Percentiles rank a stretch among this genome's conserved stretches.
phyloP scores from a whole-genome alignment of 2,888 invertebrate genomes.

The Drosophila stalkeri region DNA sequence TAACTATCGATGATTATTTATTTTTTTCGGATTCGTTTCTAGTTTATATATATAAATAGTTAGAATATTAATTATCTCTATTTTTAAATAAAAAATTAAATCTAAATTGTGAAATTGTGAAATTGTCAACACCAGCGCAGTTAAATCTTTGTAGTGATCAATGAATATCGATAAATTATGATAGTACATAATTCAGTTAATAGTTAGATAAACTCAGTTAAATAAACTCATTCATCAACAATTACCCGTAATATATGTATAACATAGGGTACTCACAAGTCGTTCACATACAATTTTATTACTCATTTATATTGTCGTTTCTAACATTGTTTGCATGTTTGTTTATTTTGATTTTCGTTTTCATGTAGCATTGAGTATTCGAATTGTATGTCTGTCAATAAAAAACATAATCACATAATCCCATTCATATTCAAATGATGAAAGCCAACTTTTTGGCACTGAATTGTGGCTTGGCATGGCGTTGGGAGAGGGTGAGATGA shows the following conservation, averaged over 20 bases:
- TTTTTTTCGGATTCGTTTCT: no score
- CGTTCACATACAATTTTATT: accelerated
- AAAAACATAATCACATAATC: constrained; percentile 42
- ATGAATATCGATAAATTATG: no score
- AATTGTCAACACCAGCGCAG: no score
- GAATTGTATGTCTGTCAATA: constrained; percentile 52
- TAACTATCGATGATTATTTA: constrained; percentile 1
- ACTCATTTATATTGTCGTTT: constrained; percentile 28
- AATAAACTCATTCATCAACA: no score
- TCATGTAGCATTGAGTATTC: constrained; percentile 50
- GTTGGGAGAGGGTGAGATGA: neutral
- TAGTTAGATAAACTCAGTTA: no score
- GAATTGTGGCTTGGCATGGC: constrained; percentile 27
- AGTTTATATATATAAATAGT: no score
- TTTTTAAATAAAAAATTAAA: no score
- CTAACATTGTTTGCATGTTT: constrained; percentile 34
- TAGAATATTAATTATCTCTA: no score
- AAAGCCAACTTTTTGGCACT: constrained; percentile 40
- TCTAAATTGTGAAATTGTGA: no score
- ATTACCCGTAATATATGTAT: neutral
- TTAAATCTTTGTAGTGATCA: no score
- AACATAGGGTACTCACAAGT: neutral
- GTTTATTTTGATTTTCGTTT: constrained; percentile 41
- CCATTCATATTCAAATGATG: constrained; percentile 43
- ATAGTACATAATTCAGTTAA: no score